A percentile compares a stretch with the other conserved stretches of the same genome.
Conservation (phyloP, 2,797 vertebrate species). For the Gouania willdenowi region DNA sequence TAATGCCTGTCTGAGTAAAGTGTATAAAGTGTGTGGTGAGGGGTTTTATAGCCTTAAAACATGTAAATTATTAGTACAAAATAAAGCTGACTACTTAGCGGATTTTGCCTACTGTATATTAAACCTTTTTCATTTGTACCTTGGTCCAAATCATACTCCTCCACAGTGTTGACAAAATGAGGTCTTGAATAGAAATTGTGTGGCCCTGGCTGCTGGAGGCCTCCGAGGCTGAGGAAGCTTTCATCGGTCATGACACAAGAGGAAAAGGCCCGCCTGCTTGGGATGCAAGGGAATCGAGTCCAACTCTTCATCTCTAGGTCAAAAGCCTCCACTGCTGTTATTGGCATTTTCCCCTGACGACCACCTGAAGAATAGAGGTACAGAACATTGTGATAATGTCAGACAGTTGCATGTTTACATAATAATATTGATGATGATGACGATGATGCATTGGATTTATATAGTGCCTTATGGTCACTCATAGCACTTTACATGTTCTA, state of each 20-base stretch:
- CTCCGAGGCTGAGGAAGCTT: constrained; percentile 89
- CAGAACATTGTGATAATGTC: background rate
- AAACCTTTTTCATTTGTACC: constrained; percentile 83
- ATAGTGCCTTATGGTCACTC: too few relatives aligned
- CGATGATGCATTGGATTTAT: too few relatives aligned
- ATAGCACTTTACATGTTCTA: too few relatives aligned
- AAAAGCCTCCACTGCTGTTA: constrained; percentile 93
- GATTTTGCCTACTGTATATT: too few relatives aligned
- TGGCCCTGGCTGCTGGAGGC: constrained; percentile 93
- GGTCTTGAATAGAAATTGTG: constrained; percentile 98
- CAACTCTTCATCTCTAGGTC: constrained; percentile 91
- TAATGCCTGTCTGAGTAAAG: too few relatives aligned
- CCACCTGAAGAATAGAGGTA: constrained; percentile 75
- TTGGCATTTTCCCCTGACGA: constrained; percentile 92
- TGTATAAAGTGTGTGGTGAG: too few relatives aligned
- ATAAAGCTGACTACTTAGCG: too few relatives aligned
- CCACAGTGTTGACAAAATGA: constrained; percentile 95
- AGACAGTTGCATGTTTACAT: too few relatives aligned
- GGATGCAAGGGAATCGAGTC: constrained; percentile 89
- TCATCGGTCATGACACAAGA: constrained; percentile 82
- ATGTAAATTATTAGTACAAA: too few relatives aligned
- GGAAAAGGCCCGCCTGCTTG: constrained; percentile 91
- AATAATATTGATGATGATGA: too few relatives aligned
- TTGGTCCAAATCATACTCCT: constrained; percentile 90
- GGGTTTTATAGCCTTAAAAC: too few relatives aligned